These are phyloP conservation scores for Microtus richardsoni DNA, from an alignment of 2,113 vertebrate species.

Conservation along the genomic window DNA sequence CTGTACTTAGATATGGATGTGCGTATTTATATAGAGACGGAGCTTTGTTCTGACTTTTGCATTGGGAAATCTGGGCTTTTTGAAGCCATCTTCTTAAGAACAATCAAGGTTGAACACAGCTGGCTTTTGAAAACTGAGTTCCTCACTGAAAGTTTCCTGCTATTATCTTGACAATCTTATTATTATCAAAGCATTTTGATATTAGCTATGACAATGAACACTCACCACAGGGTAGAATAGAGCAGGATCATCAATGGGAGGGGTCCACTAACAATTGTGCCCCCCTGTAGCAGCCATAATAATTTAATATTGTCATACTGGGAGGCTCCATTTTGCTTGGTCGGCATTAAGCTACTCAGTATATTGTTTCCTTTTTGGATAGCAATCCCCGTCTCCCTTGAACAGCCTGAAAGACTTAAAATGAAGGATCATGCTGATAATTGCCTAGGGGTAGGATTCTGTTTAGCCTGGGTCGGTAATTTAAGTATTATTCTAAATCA, in stretches of 20 bases:
- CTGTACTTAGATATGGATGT: neutral
- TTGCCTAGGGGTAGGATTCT: constrained; percentile 84
- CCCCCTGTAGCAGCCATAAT: constrained; percentile 81
- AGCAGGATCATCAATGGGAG: constrained; percentile 75
- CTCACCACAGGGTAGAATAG: constrained; percentile 78
- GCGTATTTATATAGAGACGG: constrained; percentile 43
- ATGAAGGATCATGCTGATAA: constrained; percentile 84
- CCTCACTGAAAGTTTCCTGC: constrained; percentile 83
- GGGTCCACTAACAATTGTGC: constrained; percentile 72
- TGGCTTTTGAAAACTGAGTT: constrained; percentile 84
- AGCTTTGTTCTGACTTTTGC: constrained; percentile 69
- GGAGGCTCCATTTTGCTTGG: constrained; percentile 75
- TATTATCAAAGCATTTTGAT: constrained; percentile 86
- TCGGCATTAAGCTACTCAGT: constrained; percentile 11
- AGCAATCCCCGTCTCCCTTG: constrained; percentile 79
- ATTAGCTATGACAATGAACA: constrained; percentile 79
- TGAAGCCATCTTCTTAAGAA: constrained; percentile 81
- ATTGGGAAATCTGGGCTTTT: constrained; percentile 69
- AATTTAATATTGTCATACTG: constrained; percentile 85
- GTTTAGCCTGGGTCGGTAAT: constrained; percentile 78
- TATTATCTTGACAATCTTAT: constrained; percentile 85
- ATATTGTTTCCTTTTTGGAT: constrained; percentile 79
- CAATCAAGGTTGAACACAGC: constrained; percentile 72
- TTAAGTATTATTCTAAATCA: constrained; percentile 78
- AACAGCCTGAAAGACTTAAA: constrained; percentile 84